A percentile compares a stretch with the other conserved stretches of the same genome.
phyloP scores from a whole-genome alignment of 2,888 invertebrate genomes.

The Hipparchia sbordonii region DNA sequence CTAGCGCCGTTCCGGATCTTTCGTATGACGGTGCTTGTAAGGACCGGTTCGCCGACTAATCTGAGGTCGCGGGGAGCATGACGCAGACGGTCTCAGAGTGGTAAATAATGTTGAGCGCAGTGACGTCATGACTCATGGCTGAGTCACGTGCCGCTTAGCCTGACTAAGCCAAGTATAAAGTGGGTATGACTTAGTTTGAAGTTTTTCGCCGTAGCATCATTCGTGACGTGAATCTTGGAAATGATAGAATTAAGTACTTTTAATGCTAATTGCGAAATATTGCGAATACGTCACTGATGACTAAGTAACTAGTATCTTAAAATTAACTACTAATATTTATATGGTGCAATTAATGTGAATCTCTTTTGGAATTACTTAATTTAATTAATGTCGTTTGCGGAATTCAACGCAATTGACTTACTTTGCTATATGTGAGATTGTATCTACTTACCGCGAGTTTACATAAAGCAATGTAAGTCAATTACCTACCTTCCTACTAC shows the following conservation, averaged over 20 bases:
- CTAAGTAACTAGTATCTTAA: too few species aligned
- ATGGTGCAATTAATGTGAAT: too few species aligned
- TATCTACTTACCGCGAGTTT: too few species aligned
- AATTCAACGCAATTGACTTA: too few species aligned
- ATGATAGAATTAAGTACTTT: not conserved
- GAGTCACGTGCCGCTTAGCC: slow-evolving; percentile 21
- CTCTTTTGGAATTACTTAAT: too few species aligned
- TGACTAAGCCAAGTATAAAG: slow-evolving; percentile 3
- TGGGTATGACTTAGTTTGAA: not conserved
- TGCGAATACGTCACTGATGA: not conserved
- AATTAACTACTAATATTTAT: too few species aligned
- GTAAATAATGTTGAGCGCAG: slow-evolving; percentile 27
- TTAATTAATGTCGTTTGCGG: too few species aligned
- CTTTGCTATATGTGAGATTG: too few species aligned
- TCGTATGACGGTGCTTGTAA: slow-evolving; percentile 26
- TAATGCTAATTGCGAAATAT: not conserved
- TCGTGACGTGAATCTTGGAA: not conserved
- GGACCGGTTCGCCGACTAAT: slow-evolving; percentile 35
- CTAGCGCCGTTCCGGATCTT: slow-evolving; percentile 33
- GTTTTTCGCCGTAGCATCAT: not conserved
- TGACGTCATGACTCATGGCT: slow-evolving; percentile 36
- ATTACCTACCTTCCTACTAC: too few species aligned
- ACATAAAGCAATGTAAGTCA: too few species aligned
- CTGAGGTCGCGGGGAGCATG: slow-evolving; percentile 31
- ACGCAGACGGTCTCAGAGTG: slow-evolving; percentile 18